Base-by-base conservation (phyloP, 2,888 invertebrate species). In the Cephonodes hylas region DNA sequence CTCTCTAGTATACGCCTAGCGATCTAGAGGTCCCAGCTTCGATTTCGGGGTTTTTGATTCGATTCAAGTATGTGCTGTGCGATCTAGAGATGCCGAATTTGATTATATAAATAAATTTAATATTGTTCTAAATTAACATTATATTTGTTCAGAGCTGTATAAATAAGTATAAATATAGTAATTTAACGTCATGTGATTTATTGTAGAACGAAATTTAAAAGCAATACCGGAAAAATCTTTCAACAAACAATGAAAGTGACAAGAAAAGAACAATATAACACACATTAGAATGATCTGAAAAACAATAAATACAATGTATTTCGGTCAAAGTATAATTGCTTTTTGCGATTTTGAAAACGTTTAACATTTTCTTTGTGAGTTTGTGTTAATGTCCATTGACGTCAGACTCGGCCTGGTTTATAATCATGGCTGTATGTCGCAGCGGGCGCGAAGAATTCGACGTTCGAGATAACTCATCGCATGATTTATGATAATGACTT, bases 291-390 rank as follows among this genome's bases (percentile, higher is more conserved):
- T 13, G 13, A n/a, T n/a, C 27, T 27, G n/a, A 48, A 27, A n/a
- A 48, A 53, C 27, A 53, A 27, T 22, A 42, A 2, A 13, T 25
- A 27, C 13, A 18, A 7, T 53, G 7, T 53, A 53, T 53, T 53
- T 53, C 53, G 53, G 53, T 53, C 31, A 53, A 31, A 53, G 53
- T 53, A 53, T 53, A 53, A 53, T 53, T 18, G 31, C n/a, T 18
- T 53, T 27, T 53, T 18, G 53, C 53, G 10, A 15, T 53, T 53
- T 27, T 27, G 15, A 48, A 46, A 18, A 53, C 53, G 53, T 27
- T 31, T 53, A n/a, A 27, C 27, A 53, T 53, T 31, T 27, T 18
- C 8, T 53, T 53, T 27, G 23, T 42, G 15, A 1, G 31, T 27
- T 31, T 18, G 27, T 53, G 10, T 23, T 48, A 48, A 48, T 27